These are phyloP conservation scores for Meiosimyza platycephala DNA, from an alignment of 2,888 invertebrate genomes.

Conservation along the genomic window DNA sequence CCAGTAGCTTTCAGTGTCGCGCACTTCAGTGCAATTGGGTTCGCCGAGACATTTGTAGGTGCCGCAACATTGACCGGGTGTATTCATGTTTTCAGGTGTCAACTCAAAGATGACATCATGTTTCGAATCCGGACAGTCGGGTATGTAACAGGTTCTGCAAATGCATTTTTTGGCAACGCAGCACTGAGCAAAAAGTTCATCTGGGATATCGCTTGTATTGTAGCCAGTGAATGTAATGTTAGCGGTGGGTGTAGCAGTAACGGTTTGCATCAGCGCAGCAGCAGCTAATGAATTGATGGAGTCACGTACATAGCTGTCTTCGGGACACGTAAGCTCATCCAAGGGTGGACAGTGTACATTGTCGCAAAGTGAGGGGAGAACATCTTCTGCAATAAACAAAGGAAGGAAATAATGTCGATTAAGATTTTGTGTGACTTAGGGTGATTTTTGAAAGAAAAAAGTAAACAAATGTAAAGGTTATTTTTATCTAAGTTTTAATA, in stretches of 20 bases:
- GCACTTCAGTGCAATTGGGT: conserved; percentile 59
- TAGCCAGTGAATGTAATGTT: conserved; percentile 42
- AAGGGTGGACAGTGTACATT: conserved; percentile 60
- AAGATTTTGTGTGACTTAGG: not conserved
- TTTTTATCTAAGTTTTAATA: not conserved
- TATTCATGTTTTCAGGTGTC: conserved; percentile 55
- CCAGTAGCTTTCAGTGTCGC: conserved; percentile 58
- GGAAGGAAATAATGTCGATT: conserved; percentile 5
- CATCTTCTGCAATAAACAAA: conserved; percentile 49
- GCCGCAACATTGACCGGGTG: conserved; percentile 69
- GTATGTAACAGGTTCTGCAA: conserved; percentile 63
- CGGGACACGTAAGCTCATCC: conserved; percentile 59
- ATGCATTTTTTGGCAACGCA: conserved; percentile 61
- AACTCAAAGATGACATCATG: conserved; percentile 58
- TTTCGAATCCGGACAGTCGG: conserved; percentile 54
- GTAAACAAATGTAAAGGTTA: conserved; percentile 1
- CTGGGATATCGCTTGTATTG: conserved; percentile 48
- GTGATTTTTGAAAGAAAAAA: not conserved
- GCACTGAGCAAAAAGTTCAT: conserved; percentile 58
- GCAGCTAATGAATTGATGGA: conserved; percentile 48
- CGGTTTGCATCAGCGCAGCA: conserved; percentile 46
- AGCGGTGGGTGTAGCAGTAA: conserved; percentile 32
- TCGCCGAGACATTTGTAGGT: conserved; percentile 67
- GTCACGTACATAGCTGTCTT: conserved; percentile 60
- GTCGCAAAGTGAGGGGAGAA: conserved; percentile 57